A percentile compares a stretch with the other conserved stretches of the same genome.
These are phyloP conservation scores for Jacana jacana DNA, from an alignment of 2,113 vertebrate genomes.

Conservation along the genomic window DNA sequence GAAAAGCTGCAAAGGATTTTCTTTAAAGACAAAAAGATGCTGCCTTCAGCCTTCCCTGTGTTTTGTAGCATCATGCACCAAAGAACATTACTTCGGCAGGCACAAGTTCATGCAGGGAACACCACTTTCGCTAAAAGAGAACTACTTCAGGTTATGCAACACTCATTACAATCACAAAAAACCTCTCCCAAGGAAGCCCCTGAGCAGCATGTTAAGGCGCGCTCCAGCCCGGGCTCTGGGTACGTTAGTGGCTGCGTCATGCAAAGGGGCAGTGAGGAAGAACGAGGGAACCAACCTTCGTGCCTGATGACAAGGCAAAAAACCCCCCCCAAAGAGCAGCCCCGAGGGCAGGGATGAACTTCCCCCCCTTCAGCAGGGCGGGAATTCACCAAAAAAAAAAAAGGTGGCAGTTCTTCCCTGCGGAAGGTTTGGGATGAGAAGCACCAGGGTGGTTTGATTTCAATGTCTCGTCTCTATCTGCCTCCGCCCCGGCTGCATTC, in stretches of 20 bases:
- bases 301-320: slow-evolving; percentile 4
- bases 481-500: fast-evolving
- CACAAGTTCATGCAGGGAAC: slow-evolving; percentile 64
- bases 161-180: slow-evolving; percentile 31
- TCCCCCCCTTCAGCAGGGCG: neutral
- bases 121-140: slow-evolving; percentile 44
- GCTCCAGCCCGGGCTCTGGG: neutral
- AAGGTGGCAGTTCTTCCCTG: neutral
- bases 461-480: neutral
- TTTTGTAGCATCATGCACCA: slow-evolving; percentile 31
- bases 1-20: neutral
- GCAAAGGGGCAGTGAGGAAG: slow-evolving; percentile 21
- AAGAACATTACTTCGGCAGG: neutral
- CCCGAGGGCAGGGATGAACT: neutral
- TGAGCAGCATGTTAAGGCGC: slow-evolving; percentile 19
- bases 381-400: neutral
- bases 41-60: neutral
- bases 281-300: neutral
- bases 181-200: neutral
- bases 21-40: neutral
- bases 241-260: slow-evolving; percentile 45
- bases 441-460: neutral
- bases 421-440: neutral
- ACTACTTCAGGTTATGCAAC: slow-evolving; percentile 48
- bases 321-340: neutral